Percentiles rank a stretch among this genome's conserved stretches.
Evolutionary conservation across 2,888 invertebrate genomes (phyloP).

Genomic region (Gisinianus flammeolus): DNA sequence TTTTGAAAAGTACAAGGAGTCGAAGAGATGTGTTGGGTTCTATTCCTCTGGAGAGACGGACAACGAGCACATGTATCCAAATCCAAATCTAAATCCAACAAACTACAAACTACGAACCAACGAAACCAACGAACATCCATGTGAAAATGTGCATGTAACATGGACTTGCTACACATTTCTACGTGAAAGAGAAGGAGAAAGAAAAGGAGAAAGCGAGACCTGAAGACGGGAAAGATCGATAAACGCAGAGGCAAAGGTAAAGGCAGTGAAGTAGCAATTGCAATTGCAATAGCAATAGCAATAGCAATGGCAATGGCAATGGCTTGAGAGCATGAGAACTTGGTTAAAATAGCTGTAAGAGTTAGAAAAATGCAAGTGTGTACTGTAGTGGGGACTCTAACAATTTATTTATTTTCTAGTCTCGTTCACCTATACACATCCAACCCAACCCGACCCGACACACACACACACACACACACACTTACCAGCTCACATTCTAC

Average conservation of each 20-base stretch:
- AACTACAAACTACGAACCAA: too few relatives aligned
- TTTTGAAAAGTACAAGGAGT: too few relatives aligned
- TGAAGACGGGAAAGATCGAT: constrained; percentile 20
- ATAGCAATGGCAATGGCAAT: background rate
- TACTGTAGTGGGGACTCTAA: background rate
- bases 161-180: background rate
- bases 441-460: background rate
- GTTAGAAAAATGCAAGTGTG: constrained; percentile 10
- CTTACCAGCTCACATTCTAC: too few relatives aligned
- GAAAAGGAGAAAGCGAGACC: background rate
- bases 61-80: too few relatives aligned
- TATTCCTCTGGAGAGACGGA: constrained; percentile 24
- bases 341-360: constrained; percentile 26
- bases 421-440: constrained; percentile 8
- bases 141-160: background rate
- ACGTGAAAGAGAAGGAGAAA: background rate
- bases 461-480: background rate
- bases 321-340: constrained; percentile 18
- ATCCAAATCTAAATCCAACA: too few relatives aligned
- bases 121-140: background rate
- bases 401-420: background rate
- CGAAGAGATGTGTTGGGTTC: constrained; percentile 28
- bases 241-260: constrained; percentile 24
- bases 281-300: background rate
- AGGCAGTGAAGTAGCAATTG: too few relatives aligned